phyloP scores from a whole-genome alignment of 2,113 vertebrate species.

The Melanotaenia duboulayi region DNA sequence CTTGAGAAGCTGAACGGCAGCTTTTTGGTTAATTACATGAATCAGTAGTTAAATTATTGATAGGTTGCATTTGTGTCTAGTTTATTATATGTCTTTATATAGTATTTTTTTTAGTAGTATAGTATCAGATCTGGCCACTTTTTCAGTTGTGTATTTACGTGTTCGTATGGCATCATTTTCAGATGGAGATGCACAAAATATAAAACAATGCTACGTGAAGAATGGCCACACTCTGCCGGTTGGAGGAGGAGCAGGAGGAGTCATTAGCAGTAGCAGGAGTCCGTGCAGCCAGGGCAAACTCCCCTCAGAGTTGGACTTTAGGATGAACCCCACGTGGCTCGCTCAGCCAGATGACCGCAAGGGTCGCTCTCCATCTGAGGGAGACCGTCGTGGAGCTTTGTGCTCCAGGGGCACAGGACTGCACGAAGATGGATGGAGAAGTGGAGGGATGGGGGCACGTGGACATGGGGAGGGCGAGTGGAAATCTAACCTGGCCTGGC shows the following conservation, averaged over 20 bases:
- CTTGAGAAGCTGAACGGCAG: neutral
- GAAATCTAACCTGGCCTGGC: conserved; percentile 74
- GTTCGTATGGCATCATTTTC: conserved; percentile 12
- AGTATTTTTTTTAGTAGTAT: neutral
- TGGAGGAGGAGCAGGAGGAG: conserved; percentile 55
- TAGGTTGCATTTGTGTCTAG: too few relatives aligned
- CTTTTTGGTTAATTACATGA: neutral
- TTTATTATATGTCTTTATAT: neutral
- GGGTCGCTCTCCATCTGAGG: conserved; percentile 65
- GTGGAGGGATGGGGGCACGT: conserved; percentile 62
- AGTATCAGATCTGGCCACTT: neutral
- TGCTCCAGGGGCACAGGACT: conserved; percentile 56
- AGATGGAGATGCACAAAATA: conserved; percentile 82
- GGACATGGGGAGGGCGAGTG: conserved; percentile 73
- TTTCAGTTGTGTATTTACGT: neutral
- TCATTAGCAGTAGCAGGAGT: conserved; percentile 59
- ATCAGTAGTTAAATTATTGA: neutral
- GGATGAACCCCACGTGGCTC: conserved; percentile 82
- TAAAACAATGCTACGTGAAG: conserved; percentile 85
- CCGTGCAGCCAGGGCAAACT: conserved; percentile 71
- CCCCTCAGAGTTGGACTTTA: conserved; percentile 82
- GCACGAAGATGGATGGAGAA: conserved; percentile 67
- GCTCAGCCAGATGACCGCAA: conserved; percentile 82
- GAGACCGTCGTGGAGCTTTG: conserved; percentile 60
- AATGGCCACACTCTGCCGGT: conserved; percentile 93